Percentiles rank a stretch among this genome's conserved stretches.
phyloP scores from a whole-genome alignment of 2,797 vertebrate species.

The Staurois parvus region DNA sequence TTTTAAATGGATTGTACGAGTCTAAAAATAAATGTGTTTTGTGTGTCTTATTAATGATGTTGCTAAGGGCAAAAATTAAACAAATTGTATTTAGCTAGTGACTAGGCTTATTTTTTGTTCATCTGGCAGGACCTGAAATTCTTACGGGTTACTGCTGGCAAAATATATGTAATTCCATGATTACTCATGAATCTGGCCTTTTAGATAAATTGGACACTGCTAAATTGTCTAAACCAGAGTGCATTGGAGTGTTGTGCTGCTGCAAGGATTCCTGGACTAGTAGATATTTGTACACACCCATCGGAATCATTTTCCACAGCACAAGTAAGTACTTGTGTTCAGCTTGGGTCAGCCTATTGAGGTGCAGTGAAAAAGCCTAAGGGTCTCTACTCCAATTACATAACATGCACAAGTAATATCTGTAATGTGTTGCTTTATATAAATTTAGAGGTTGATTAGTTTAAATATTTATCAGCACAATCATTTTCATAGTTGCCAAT shows the following conservation, averaged over 20 bases:
- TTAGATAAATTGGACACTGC: not conserved
- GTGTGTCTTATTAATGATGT: slow-evolving; percentile 1
- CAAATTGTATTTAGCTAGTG: slow-evolving; percentile 18
- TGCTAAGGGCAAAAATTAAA: slow-evolving; percentile 22
- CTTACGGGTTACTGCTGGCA: slow-evolving; percentile 16
- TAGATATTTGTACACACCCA: slow-evolving; percentile 9
- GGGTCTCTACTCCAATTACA: slow-evolving; percentile 33
- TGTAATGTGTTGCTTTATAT: not conserved
- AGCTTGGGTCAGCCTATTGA: slow-evolving; percentile 13
- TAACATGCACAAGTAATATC: not conserved
- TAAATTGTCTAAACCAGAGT: not conserved
- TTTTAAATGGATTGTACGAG: not conserved
- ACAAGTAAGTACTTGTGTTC: slow-evolving; percentile 46
- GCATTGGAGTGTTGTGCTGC: too few species aligned
- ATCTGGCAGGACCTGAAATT: slow-evolving; percentile 17
- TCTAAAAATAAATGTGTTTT: not conserved
- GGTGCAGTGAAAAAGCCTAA: slow-evolving; percentile 23
- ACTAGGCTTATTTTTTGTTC: slow-evolving; percentile 1
- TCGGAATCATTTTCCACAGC: not conserved
- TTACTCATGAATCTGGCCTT: slow-evolving; percentile 27
- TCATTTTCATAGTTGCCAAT: not conserved
- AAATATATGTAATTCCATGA: not conserved
- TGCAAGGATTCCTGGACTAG: not conserved
- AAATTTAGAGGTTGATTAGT: not conserved
- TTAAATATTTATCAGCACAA: not conserved